These are phyloP conservation scores for Ursus arctos DNA, from an alignment of 2,113 vertebrate species.

Conservation along the genomic window DNA sequence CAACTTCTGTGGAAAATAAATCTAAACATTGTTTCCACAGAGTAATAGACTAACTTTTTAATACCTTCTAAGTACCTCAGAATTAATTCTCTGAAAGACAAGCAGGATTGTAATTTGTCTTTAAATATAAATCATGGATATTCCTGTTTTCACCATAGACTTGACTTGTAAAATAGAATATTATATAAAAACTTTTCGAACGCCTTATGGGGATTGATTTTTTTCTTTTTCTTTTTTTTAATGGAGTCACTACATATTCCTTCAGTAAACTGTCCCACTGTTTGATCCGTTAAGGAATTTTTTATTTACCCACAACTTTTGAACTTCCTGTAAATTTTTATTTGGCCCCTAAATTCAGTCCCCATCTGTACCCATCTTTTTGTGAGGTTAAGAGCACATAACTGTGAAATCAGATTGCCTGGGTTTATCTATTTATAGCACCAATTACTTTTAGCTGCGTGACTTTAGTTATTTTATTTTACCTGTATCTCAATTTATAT, in stretches of 20 bases:
- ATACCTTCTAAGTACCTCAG: neutral
- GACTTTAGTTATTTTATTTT: neutral
- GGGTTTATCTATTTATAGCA: neutral
- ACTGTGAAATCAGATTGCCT: neutral
- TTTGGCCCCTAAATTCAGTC: neutral
- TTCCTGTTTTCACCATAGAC: neutral
- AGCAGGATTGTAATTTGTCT: neutral
- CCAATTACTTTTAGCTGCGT: neutral
- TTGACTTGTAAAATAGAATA: slow-evolving; percentile 13
- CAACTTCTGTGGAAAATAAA: neutral
- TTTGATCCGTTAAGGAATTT: slow-evolving; percentile 9
- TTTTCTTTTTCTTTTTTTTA: slow-evolving; percentile 44
- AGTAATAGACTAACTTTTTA: neutral
- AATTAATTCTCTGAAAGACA: slow-evolving; percentile 22
- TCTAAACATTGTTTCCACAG: neutral
- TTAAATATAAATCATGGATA: slow-evolving; percentile 31
- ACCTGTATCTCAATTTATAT: neutral
- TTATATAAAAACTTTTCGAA: slow-evolving; percentile 5
- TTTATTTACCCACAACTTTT: neutral
- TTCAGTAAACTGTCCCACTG: neutral
- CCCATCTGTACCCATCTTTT: neutral
- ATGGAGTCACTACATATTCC: neutral
- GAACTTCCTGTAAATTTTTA: slow-evolving; percentile 24
- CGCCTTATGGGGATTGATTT: neutral
- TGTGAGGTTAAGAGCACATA: neutral